Evolutionary conservation across 2,888 invertebrate genomes (phyloP), one percentile per base, ranked within the genome.

Genomic region (Drosophila buzzatii): DNA sequence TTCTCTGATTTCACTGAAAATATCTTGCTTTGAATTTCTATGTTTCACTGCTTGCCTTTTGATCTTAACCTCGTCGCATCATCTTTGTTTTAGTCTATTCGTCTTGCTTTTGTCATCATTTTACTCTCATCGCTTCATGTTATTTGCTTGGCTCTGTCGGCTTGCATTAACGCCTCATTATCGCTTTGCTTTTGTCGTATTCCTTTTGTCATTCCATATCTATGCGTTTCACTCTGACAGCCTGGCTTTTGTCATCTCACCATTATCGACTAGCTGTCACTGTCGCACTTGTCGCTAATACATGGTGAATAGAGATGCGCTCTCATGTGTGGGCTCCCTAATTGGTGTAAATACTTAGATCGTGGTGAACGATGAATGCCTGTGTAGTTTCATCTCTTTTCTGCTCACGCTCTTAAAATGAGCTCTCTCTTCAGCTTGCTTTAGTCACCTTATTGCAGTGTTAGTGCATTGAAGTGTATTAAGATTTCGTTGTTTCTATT

Each of bases 381-480:
- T 31, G 33, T 35, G 16, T 33, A 20, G 20, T 23, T 57, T 45
- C 33, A 39, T 7, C 23, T 39, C 37, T 4, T 23, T 9, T 14
- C 14, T 3, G 3, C 7, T 51, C 33, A 2, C 33, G 18, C 31
- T 18, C 52, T 52, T 52, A 35, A n/a, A n/a, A 14, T 14, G 9
- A 33, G n/a, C 39, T 23, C n/a, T 39, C 9, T 35, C 4, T 1
- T 20, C 27, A 14, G n/a, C 23, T 39, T 3, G 20, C 27, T 18
- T 9, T 39, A 20, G 59, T 52, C 1, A 59, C 37, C 31, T 23
- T 37, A 2, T 39, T 58, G n/a, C 18, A 63, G 60, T 45, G 62
- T 55, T 16, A 4, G 18, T 23, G 23, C 20, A 31, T 47, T 59
- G 20, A 20, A 77, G 73, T 42, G 78, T 59, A 73, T 67, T 61